Base-by-base conservation (phyloP, 2,113 vertebrate species). In the Trichechus manatus region DNA sequence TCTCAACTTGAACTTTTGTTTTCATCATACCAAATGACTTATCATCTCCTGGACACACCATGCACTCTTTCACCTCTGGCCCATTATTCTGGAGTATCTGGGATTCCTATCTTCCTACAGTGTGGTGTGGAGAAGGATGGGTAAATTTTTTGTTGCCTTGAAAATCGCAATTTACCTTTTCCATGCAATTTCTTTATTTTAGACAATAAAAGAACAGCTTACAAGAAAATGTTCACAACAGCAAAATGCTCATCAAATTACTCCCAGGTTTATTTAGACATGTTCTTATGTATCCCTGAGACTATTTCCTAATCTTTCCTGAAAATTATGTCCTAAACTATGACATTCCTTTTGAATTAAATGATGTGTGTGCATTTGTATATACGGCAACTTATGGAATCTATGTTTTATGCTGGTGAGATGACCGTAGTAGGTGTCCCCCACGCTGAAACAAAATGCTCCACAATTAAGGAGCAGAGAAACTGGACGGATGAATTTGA, bases 301-400 rank as follows among this genome's bases (percentile, higher is more conserved):
- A 89, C 29, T 80, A 95, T 89, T 89, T 96, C 77, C 78, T 94
- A 89, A 86, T 72, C 33, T 86, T 89, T 80, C 56, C 66, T 72
- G 36, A 93, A 96, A 56, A 92, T 39, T 95, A 70, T 90, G 94
- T 95, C 72, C 78, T 97, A 78, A 93, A 95, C 19, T 39, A n/a
- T 90, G 29, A 63, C 77, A 94, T 9, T 89, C 39, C 4, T 50
- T 92, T 93, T 75, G 63, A 90, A 72, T 22, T 64, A 86, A 85
- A 56, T 77, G 25, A 93, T 79, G 29, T 59, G 29, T 50, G 8
- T 53, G 10, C 29, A 75, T 66, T 53, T 88, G 39, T 70, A 23
- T 74, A 81, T 36, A 75, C 59, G 59, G 13, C 7, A 86, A 47
- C 27, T 85, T 92, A 84, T 9, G n/a, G 10, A 92, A 89, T 72